These are phyloP conservation scores for Apteryx owenii DNA, from an alignment of 2,113 vertebrate species.

Conservation along the genomic window DNA sequence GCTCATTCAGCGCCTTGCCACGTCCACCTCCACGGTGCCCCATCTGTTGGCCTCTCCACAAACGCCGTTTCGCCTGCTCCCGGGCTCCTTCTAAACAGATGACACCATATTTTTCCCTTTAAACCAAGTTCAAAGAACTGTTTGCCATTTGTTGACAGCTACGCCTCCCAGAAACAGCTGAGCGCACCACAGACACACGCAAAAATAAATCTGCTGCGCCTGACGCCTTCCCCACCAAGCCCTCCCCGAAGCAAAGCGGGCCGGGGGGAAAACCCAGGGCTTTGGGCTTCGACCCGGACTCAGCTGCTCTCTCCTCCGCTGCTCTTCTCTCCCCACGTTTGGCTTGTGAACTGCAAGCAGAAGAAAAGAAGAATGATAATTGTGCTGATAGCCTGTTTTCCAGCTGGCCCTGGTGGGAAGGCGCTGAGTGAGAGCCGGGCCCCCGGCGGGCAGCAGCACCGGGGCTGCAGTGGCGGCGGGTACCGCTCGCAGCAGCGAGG, in stretches of 20 bases:
- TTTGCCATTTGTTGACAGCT: background rate
- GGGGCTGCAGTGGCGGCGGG: too few relatives aligned
- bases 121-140: background rate
- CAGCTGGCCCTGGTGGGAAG: background rate
- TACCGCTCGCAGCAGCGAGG: too few relatives aligned
- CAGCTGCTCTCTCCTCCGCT: rapidly evolving
- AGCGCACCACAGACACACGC: rapidly evolving
- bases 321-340: rapidly evolving
- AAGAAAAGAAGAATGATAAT: background rate
- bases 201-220: rapidly evolving
- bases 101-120: rapidly evolving
- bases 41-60: background rate
- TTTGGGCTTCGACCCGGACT: rapidly evolving
- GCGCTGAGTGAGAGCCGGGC: background rate
- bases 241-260: background rate
- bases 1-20: background rate
- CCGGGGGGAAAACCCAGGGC: background rate
- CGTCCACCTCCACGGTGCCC: background rate
- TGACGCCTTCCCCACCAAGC: rapidly evolving
- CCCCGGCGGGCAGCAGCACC: too few relatives aligned
- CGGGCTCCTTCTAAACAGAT: background rate
- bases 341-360: background rate
- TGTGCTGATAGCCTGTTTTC: background rate
- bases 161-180: background rate
- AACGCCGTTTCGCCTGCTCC: background rate